These are phyloP conservation scores for Silurus asotus DNA, from an alignment of 2,113 vertebrate species.

Conservation along the genomic window DNA sequence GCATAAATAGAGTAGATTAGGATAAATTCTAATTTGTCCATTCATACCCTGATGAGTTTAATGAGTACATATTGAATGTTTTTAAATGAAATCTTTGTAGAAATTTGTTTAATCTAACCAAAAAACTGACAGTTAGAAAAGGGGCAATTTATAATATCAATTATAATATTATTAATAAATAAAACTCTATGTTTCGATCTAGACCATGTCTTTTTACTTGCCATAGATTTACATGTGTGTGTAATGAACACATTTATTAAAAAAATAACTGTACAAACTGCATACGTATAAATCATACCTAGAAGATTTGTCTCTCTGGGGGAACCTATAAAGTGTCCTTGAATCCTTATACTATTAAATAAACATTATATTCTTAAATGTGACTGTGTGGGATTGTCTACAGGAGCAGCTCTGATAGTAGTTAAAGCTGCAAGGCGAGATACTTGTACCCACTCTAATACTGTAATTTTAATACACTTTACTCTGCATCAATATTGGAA, in stretches of 20 bases:
- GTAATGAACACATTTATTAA: background rate
- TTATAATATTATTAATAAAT: background rate
- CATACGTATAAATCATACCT: background rate
- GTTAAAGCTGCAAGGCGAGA: too few relatives aligned
- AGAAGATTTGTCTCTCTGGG: background rate
- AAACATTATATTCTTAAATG: too few relatives aligned
- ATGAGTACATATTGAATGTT: background rate
- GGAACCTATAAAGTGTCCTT: background rate
- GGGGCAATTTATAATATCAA: background rate
- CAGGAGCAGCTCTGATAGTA: too few relatives aligned
- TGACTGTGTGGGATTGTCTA: too few relatives aligned
- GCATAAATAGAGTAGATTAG: background rate
- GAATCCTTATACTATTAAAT: too few relatives aligned
- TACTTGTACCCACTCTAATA: too few relatives aligned
- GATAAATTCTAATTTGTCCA: background rate
- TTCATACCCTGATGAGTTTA: background rate
- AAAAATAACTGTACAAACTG: background rate
- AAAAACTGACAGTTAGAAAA: background rate
- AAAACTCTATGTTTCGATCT: too few relatives aligned
- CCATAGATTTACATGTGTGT: background rate
- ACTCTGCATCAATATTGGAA: too few relatives aligned
- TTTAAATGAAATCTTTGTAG: background rate
- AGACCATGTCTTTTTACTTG: too few relatives aligned
- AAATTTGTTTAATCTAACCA: background rate
- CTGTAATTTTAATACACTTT: too few relatives aligned